Conservation (phyloP, 1,140 invertebrate genomes). For the Octopus bimaculoides region DNA sequence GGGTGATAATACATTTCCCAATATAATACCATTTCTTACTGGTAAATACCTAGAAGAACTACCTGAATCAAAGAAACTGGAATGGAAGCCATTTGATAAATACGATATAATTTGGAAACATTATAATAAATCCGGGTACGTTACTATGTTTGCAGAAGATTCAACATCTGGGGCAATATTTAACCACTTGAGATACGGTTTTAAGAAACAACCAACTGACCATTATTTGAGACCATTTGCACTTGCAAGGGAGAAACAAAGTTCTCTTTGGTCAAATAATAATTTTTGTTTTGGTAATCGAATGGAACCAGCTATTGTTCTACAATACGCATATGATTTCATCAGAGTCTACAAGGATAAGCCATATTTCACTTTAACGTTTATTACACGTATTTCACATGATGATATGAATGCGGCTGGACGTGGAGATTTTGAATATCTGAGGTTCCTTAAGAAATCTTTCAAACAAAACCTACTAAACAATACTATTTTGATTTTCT, state of each 20-base stretch:
- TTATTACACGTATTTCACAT: constrained; percentile 19
- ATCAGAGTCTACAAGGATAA: constrained; percentile 16
- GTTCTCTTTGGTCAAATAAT: not conserved
- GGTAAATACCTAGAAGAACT: constrained; percentile 12
- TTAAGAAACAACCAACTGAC: constrained; percentile 34
- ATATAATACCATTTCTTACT: constrained; percentile 29
- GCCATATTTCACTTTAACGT: constrained; percentile 11
- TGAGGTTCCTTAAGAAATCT: constrained; percentile 16
- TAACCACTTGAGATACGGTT: constrained; percentile 34
- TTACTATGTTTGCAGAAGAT: constrained; percentile 38
- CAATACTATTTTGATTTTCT: constrained; percentile 22
- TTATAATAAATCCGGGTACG: constrained; percentile 29
- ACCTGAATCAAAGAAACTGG: not conserved
- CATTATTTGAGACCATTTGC: constrained; percentile 41
- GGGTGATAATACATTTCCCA: constrained; percentile 32
- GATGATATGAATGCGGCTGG: constrained; percentile 18
- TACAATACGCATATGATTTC: constrained; percentile 20
- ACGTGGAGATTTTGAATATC: constrained; percentile 15
- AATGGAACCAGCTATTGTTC: constrained; percentile 16
- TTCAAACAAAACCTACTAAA: constrained; percentile 10
- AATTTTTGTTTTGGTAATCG: constrained; percentile 21
- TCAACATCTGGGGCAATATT: constrained; percentile 31
- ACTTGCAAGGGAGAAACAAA: constrained; percentile 26
- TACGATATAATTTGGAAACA: constrained; percentile 31
- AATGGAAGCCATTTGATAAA: not conserved